phyloP scores from a whole-genome alignment of 2,797 vertebrate genomes.

The Tragopan temminckii region DNA sequence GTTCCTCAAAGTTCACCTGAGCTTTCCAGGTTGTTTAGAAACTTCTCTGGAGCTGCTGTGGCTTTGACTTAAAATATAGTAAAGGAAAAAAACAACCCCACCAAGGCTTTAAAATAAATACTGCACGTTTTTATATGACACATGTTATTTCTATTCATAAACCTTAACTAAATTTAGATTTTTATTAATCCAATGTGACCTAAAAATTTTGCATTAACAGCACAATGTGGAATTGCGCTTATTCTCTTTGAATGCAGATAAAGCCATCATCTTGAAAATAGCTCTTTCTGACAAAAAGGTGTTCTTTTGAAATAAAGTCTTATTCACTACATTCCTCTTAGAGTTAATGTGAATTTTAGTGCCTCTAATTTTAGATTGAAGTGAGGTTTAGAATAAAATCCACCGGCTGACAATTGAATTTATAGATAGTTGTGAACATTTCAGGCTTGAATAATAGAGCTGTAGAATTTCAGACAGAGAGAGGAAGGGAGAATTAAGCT shows the following conservation, averaged over 20 bases:
- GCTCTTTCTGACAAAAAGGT: constrained; percentile 92
- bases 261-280: constrained; percentile 97
- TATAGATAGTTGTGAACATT: constrained; percentile 97
- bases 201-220: constrained; percentile 92
- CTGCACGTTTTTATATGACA: constrained; percentile 65
- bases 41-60: neutral
- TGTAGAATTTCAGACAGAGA: constrained; percentile 89
- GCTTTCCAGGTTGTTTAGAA: neutral
- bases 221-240: constrained; percentile 91
- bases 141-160: constrained; percentile 91
- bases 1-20: neutral
- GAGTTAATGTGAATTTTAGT: constrained; percentile 95
- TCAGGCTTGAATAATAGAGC: constrained; percentile 95
- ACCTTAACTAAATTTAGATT: constrained; percentile 89
- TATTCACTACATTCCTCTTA: constrained; percentile 90
- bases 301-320: constrained; percentile 94
- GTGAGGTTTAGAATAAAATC: constrained; percentile 90
- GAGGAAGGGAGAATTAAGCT: constrained; percentile 85
- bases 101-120: constrained; percentile 81
- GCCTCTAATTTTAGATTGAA: constrained; percentile 95
- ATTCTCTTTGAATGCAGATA: constrained; percentile 91
- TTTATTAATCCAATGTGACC: constrained; percentile 89
- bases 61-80: constrained; percentile 62
- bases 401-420: constrained; percentile 95
- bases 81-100: constrained; percentile 61